Base-by-base conservation (phyloP, 2,888 invertebrate species). In the Caenorhabditis zanzibari region DNA sequence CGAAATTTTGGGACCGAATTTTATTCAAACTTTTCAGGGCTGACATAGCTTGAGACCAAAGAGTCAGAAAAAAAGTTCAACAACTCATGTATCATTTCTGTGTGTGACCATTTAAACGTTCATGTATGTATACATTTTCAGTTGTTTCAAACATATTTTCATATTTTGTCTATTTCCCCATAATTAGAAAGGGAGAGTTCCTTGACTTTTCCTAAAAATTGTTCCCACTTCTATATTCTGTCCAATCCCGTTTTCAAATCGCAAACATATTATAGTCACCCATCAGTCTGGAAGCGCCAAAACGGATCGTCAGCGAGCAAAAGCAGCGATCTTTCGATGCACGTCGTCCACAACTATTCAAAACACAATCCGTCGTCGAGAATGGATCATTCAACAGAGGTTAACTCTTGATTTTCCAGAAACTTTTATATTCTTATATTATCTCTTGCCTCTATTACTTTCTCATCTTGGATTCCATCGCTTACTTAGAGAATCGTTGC, bases 331-430 rank as follows among this genome's bases (percentile, higher is more conserved):
- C 88, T 26, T 68, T 81, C 72, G 88, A 89, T 28, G 26, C 76
- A 12, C 73, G 87, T 52, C 82, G 91, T 38, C 91, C 91, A 16
- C 82, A 88, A 61, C 83, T 91, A 47, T 88, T 90, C 82, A 91
- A 91, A 64, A 89, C 91, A 19, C 91, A 91, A 77, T 90, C 90
- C 4, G 89, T 91, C 32, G 89, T 90, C 32, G 90, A 88, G 58
- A 82, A 84, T 47, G 80, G 81, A 73, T 72, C 82, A 35, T 44
- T 81, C 24, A 28, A 81, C 47, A 82, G 85, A 87, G 85, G 87
- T 85, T 75, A 7, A 38, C 35, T 22, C 47, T 28, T 47, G 26
- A 10, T 32, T 54, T 14, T 68, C 16, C 35, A 22, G 35, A 22
- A 22, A 16, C 24, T 68, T 54, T 38, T 19, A 24, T 22, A 9